Evolutionary conservation across 2,888 invertebrate species (phyloP).

Genomic region (Incurvaria masculella): DNA sequence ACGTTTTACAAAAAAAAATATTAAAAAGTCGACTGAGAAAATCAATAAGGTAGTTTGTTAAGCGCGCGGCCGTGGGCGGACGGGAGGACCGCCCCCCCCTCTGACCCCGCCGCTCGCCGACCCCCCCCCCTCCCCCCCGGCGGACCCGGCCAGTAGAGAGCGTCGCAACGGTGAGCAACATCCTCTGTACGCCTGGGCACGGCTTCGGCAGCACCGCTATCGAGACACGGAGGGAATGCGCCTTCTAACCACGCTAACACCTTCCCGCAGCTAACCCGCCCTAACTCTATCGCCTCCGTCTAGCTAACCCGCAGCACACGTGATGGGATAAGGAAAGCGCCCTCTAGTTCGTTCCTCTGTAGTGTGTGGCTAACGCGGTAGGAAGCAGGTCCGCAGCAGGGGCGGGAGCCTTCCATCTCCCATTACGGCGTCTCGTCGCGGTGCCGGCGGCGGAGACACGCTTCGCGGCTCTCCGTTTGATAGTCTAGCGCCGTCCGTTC

Average conservation of each 20-base stretch:
- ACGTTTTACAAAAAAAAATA: slow-evolving; percentile 44
- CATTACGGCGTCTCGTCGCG: slow-evolving; percentile 53
- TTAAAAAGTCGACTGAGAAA: slow-evolving; percentile 44
- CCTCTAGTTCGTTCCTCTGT: slow-evolving; percentile 50
- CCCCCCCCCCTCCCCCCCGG: slow-evolving; percentile 35
- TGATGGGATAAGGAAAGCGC: slow-evolving; percentile 77
- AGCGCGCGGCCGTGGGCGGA: slow-evolving; percentile 21
- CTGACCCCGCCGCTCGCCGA: slow-evolving; percentile 29
- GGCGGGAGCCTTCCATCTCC: slow-evolving; percentile 55
- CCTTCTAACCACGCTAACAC: slow-evolving; percentile 29
- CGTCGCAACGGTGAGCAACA: slow-evolving; percentile 52
- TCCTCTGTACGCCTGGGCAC: slow-evolving; percentile 49
- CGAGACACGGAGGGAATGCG: slow-evolving; percentile 46
- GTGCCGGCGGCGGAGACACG: slow-evolving; percentile 46
- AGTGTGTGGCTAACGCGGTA: slow-evolving; percentile 21
- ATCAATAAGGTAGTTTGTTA: not conserved
- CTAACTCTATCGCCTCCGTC: slow-evolving; percentile 37
- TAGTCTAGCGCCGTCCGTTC: not conserved
- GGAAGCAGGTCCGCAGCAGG: slow-evolving; percentile 49
- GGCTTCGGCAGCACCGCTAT: slow-evolving; percentile 51
- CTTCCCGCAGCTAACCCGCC: slow-evolving; percentile 44
- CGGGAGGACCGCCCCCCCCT: slow-evolving; percentile 28
- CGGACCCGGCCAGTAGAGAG: slow-evolving; percentile 34
- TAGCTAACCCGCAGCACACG: slow-evolving; percentile 43
- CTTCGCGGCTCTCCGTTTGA: slow-evolving; percentile 20